Percentiles rank a stretch among this genome's conserved stretches.
These are phyloP conservation scores for Tangachromis dhanisi DNA, from an alignment of 2,113 vertebrate species.

Conservation along the genomic window DNA sequence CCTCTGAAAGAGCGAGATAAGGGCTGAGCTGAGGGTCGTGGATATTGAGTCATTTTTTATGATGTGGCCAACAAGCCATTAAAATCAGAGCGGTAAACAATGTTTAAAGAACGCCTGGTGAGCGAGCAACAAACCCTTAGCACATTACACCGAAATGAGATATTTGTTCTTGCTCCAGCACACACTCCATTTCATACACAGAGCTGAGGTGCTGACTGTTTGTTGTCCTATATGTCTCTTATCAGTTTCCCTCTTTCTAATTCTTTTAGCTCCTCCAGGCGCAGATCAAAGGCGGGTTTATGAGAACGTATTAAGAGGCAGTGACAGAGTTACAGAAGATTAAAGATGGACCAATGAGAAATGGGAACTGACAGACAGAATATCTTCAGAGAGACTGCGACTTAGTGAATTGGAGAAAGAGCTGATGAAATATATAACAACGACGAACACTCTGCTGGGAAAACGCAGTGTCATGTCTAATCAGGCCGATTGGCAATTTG, in stretches of 20 bases:
- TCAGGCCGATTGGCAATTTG: slow-evolving; percentile 63
- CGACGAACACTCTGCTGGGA: slow-evolving; percentile 31
- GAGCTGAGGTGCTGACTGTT: slow-evolving; percentile 20
- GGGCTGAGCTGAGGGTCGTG: slow-evolving; percentile 36
- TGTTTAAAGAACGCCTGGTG: slow-evolving; percentile 43
- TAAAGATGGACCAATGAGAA: slow-evolving; percentile 33
- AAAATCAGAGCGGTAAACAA: slow-evolving; percentile 57
- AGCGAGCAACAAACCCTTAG: slow-evolving; percentile 8
- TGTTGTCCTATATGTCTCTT: slow-evolving; percentile 33
- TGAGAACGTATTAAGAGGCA: slow-evolving; percentile 31
- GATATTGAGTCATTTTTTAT: slow-evolving; percentile 52
- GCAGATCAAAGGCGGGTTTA: slow-evolving; percentile 36
- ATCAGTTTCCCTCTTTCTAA: slow-evolving; percentile 37
- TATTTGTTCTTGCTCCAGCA: slow-evolving; percentile 42
- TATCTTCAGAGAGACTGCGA: slow-evolving; percentile 21
- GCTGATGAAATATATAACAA: slow-evolving; percentile 45
- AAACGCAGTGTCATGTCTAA: slow-evolving; percentile 55
- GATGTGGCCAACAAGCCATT: slow-evolving; percentile 61
- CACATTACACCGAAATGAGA: slow-evolving; percentile 42
- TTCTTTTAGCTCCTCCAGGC: slow-evolving; percentile 17
- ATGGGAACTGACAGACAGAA: slow-evolving; percentile 30
- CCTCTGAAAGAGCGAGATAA: slow-evolving; percentile 52
- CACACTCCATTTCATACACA: slow-evolving; percentile 31
- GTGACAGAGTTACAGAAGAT: slow-evolving; percentile 20
- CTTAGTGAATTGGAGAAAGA: slow-evolving; percentile 34